A percentile compares a stretch with the other conserved stretches of the same genome.
phyloP scores from a whole-genome alignment of 1,140 invertebrate species.

The Drosophila parabipectinata region DNA sequence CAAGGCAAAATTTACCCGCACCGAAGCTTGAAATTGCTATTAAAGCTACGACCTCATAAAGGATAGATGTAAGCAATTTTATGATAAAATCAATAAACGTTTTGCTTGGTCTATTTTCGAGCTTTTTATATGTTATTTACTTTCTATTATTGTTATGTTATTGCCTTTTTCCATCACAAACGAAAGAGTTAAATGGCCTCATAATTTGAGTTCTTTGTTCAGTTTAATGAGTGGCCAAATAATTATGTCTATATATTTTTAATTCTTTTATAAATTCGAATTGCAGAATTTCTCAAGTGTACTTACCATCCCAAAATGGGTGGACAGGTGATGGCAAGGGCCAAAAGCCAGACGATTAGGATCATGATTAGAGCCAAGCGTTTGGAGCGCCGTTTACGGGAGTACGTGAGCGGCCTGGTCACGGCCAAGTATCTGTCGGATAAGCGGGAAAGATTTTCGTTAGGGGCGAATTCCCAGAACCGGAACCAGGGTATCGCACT shows the following conservation, averaged over 20 bases:
- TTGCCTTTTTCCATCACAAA: not conserved
- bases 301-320: slow-evolving; percentile 92
- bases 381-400: slow-evolving; percentile 90
- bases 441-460: slow-evolving; percentile 23
- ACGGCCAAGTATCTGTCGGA: slow-evolving; percentile 90
- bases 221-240: not conserved
- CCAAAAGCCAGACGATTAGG: slow-evolving; percentile 91
- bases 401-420: slow-evolving; percentile 92
- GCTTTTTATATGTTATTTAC: not conserved
- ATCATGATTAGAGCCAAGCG: slow-evolving; percentile 92
- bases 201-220: not conserved
- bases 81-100: not conserved
- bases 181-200: not conserved
- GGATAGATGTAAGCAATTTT: not conserved
- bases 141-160: not conserved
- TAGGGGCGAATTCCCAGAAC: slow-evolving; percentile 14
- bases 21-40: not conserved
- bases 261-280: not conserved
- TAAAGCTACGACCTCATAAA: not conserved
- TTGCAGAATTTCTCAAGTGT: slow-evolving; percentile 83
- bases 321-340: slow-evolving; percentile 92
- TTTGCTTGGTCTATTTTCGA: not conserved
- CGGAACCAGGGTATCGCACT: slow-evolving; percentile 87
- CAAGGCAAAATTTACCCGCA: not conserved
- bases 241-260: not conserved